Percentiles rank a stretch among this genome's conserved stretches.
Conservation (phyloP, 2,888 invertebrate genomes). For the Platycheirus rosarum region DNA sequence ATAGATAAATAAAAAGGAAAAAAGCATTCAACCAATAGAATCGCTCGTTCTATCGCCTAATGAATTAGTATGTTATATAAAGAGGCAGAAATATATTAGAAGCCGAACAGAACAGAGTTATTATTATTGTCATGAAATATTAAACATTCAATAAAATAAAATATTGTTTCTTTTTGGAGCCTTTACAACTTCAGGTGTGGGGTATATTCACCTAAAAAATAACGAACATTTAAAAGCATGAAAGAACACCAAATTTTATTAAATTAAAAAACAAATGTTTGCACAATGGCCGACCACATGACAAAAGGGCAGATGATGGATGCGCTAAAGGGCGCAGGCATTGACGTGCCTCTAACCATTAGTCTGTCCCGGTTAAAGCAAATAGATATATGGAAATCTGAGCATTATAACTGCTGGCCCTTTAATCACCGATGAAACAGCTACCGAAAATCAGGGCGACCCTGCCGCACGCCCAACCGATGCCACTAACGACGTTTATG, state of each 20-base stretch:
- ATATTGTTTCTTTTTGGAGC: too few species aligned
- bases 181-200: not conserved
- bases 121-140: too few species aligned
- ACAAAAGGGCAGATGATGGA: conserved; percentile 9
- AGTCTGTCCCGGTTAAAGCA: conserved; percentile 13
- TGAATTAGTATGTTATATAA: too few species aligned
- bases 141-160: too few species aligned
- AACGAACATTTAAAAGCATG: not conserved
- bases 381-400: not conserved
- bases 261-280: not conserved
- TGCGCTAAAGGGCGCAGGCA: conserved; percentile 2
- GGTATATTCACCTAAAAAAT: conserved; percentile 4
- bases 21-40: too few species aligned
- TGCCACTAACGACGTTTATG: not conserved
- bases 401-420: conserved; percentile 4
- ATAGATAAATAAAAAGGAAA: too few species aligned
- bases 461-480: too few species aligned
- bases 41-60: too few species aligned
- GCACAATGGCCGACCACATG: conserved; percentile 10
- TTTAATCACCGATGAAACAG: not conserved
- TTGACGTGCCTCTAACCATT: conserved; percentile 8
- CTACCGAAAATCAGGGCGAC: too few species aligned
- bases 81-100: too few species aligned
- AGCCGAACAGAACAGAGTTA: too few species aligned
- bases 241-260: too few species aligned